phyloP scores from a whole-genome alignment of 2,888 invertebrate species.

The Cephus pulcher region DNA sequence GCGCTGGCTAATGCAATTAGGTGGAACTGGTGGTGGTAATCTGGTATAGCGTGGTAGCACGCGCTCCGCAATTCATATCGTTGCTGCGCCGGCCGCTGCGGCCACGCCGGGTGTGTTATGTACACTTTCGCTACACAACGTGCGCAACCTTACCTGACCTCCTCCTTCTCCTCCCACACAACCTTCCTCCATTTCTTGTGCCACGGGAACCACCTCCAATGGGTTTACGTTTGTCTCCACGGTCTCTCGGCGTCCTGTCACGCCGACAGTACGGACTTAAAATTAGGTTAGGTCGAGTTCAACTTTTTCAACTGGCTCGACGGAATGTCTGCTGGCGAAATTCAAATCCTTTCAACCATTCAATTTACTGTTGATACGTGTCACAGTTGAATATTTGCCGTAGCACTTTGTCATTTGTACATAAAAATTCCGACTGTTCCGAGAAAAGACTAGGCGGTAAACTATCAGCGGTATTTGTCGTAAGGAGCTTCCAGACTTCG shows the following conservation, averaged over 20 bases:
- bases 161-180: slow-evolving; percentile 35
- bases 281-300: not conserved
- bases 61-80: slow-evolving; percentile 39
- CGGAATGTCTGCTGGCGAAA: not conserved
- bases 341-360: not conserved
- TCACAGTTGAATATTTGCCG: no score
- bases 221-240: not conserved
- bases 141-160: slow-evolving; percentile 55
- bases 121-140: slow-evolving; percentile 46
- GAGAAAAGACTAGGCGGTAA: not conserved
- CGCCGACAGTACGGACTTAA: not conserved
- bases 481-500: not conserved
- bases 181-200: not conserved
- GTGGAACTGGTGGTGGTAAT: slow-evolving; percentile 43
- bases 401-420: not conserved
- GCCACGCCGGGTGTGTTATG: slow-evolving; percentile 44
- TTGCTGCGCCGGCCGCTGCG: slow-evolving; percentile 20
- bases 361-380: not conserved
- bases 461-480: not conserved
- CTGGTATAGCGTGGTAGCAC: slow-evolving; percentile 41
- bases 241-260: not conserved
- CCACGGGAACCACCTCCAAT: not conserved
- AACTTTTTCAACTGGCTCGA: not conserved
- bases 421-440: not conserved
- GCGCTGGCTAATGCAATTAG: slow-evolving; percentile 52